Percentiles rank a stretch among this genome's conserved stretches.
phyloP scores from a whole-genome alignment of 2,888 invertebrate genomes.

The Crioceris asparagi region DNA sequence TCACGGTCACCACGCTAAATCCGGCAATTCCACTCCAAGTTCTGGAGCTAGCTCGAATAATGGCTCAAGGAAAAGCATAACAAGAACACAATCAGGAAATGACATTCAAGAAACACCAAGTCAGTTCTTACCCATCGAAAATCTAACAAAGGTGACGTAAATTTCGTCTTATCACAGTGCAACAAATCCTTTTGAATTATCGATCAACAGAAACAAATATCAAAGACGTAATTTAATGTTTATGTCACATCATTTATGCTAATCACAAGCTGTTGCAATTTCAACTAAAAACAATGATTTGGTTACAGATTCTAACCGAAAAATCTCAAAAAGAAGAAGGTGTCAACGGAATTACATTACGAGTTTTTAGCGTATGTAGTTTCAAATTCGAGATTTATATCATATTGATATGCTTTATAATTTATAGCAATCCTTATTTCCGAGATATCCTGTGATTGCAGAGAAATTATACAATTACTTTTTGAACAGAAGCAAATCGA shows the following conservation, averaged over 20 bases:
- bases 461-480: constrained; percentile 56
- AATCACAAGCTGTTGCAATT: too few species aligned
- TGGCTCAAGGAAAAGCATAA: constrained; percentile 43
- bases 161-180: too few species aligned
- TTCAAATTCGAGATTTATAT: too few species aligned
- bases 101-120: constrained; percentile 50
- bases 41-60: constrained; percentile 26
- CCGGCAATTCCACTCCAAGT: constrained; percentile 27
- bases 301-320: constrained; percentile 55
- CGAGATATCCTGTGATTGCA: constrained; percentile 63
- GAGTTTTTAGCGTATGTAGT: constrained; percentile 49
- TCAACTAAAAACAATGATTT: constrained; percentile 3
- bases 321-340: constrained; percentile 59
- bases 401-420: too few species aligned
- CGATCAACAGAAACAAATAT: too few species aligned
- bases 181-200: too few species aligned
- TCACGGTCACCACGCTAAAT: constrained; percentile 32
- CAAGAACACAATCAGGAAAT: constrained; percentile 54
- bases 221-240: too few species aligned
- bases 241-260: too few species aligned
- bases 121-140: constrained; percentile 63
- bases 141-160: constrained; percentile 56
- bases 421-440: constrained; percentile 51
- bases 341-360: constrained; percentile 58
- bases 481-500: constrained; percentile 48